phyloP scores from a whole-genome alignment of 1,140 invertebrate genomes.

The Heliconius hewitsoni region DNA sequence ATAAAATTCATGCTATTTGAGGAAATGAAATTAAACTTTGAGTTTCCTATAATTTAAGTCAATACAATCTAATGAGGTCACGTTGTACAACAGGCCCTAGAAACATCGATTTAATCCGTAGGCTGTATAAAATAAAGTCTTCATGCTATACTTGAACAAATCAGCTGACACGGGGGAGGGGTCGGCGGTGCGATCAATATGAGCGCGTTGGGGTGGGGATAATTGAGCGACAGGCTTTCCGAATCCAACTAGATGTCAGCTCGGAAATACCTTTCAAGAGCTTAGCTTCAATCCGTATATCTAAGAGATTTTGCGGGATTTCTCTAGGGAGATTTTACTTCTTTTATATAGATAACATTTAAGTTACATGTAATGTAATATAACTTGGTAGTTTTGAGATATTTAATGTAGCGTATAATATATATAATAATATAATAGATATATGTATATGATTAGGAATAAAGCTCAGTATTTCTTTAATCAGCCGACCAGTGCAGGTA shows the following conservation, averaged over 20 bases:
- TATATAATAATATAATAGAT: too few species aligned
- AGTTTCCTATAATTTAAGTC: background rate
- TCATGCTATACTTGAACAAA: conserved; percentile 17
- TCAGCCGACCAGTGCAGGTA: conserved; percentile 16
- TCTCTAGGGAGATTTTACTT: background rate
- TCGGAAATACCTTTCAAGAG: conserved; percentile 17
- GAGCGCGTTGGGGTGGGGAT: conserved; percentile 33
- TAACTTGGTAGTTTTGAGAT: background rate
- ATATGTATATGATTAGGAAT: background rate
- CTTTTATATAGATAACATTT: background rate
- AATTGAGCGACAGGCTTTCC: conserved; percentile 33
- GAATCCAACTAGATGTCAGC: conserved; percentile 23
- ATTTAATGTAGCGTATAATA: background rate
- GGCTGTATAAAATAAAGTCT: conserved; percentile 26
- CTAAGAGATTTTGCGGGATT: conserved; percentile 21
- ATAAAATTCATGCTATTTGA: background rate
- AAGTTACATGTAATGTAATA: background rate
- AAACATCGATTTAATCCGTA: conserved; percentile 24
- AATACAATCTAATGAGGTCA: background rate
- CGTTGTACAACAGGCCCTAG: conserved; percentile 14
- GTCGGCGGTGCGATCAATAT: conserved; percentile 41
- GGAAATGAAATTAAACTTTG: background rate
- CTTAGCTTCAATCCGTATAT: conserved; percentile 32
- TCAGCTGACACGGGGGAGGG: conserved; percentile 34
- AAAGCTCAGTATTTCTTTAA: background rate